These are phyloP conservation scores for Theocolax elegans DNA, from an alignment of 1,140 invertebrate species.

Conservation along the genomic window DNA sequence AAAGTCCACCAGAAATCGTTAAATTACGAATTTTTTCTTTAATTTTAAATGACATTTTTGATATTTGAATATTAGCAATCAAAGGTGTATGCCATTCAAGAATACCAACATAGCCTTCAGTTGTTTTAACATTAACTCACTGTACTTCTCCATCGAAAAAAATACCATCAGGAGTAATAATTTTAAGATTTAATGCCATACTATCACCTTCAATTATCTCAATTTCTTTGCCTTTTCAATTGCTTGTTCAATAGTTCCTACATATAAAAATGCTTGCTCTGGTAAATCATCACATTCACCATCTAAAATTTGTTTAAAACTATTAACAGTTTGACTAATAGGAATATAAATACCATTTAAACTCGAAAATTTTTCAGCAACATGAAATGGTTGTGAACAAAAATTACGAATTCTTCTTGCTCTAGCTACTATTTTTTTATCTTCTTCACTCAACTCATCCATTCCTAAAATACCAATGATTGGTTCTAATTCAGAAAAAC, in stretches of 20 bases:
- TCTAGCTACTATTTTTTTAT: conserved; percentile 95
- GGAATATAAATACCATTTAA: conserved; percentile 93
- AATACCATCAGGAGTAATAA: no score
- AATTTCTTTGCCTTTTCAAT: conserved; percentile 86
- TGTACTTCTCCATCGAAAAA: no score
- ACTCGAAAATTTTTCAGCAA: conserved; percentile 93
- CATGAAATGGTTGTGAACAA: conserved; percentile 95
- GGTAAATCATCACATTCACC: conserved; percentile 96
- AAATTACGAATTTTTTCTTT: no score
- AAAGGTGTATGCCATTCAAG: no score
- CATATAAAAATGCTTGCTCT: conserved; percentile 99
- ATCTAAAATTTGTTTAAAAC: conserved; percentile 84
- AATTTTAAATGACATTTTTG: no score
- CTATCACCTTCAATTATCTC: not conserved
- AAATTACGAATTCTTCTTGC: conserved; percentile 98
- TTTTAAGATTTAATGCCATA: conserved; percentile 40
- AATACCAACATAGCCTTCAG: no score
- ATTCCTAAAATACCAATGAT: conserved; percentile 99
- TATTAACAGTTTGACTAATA: conserved; percentile 89
- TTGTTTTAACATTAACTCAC: no score
- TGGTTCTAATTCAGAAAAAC: conserved; percentile 96
- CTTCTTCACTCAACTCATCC: conserved; percentile 99
- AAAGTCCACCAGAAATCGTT: no score
- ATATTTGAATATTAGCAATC: no score
- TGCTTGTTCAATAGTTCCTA: conserved; percentile 97